phyloP scores from a whole-genome alignment of 2,797 vertebrate species.

The Ambastaia sidthimunki region DNA sequence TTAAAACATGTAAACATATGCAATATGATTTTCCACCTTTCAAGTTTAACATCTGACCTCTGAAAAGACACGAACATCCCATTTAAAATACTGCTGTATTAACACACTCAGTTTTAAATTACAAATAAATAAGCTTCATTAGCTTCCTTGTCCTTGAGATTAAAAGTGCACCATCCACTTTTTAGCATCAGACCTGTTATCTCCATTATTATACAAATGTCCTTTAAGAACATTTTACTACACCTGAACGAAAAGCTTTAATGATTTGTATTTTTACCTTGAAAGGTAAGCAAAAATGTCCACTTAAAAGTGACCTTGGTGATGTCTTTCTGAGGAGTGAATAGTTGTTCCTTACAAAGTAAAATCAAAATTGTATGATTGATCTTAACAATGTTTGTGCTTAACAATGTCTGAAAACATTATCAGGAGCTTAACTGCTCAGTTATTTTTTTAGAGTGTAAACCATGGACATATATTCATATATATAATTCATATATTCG shows the following conservation, averaged over 20 bases:
- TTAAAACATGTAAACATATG: slow-evolving; percentile 61
- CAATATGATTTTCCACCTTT: slow-evolving; percentile 40
- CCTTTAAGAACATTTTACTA: not conserved
- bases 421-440: slow-evolving; percentile 2
- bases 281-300: slow-evolving; percentile 13
- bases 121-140: slow-evolving; percentile 30
- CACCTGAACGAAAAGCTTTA: not conserved
- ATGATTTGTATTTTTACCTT: not conserved
- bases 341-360: not conserved
- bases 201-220: slow-evolving; percentile 1
- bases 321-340: not conserved
- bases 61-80: slow-evolving; percentile 21
- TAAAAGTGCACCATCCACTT: slow-evolving; percentile 24
- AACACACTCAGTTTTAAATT: slow-evolving; percentile 7
- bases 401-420: slow-evolving; percentile 6
- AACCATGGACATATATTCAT: not conserved
- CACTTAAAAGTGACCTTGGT: slow-evolving; percentile 15
- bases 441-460: not conserved
- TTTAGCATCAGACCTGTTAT: slow-evolving; percentile 12
- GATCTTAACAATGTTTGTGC: too few relatives aligned
- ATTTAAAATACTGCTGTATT: slow-evolving; percentile 46
- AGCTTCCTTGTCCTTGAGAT: slow-evolving; percentile 37
- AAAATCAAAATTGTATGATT: not conserved
- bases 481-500: not conserved
- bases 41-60: not conserved